Percentiles rank a stretch among this genome's conserved stretches.
Conservation (phyloP, 1,140 invertebrate genomes). For the Globodera rostochiensis region DNA sequence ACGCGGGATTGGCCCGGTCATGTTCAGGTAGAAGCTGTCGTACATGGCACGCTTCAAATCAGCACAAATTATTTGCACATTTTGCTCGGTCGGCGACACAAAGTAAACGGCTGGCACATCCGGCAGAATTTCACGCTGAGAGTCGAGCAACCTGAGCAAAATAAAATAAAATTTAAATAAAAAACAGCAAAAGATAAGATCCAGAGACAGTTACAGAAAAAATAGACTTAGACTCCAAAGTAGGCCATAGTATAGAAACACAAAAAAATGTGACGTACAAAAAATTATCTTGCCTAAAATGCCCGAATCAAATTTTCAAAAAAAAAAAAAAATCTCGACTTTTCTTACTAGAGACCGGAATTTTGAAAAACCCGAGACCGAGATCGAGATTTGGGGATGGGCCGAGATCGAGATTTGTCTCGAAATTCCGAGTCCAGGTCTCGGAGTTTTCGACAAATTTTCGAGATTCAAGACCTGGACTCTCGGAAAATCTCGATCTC, state of each 20-base stretch:
- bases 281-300: neutral
- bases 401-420: no score
- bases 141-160: constrained; percentile 71
- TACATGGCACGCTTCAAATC: constrained; percentile 85
- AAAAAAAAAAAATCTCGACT: neutral
- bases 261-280: neutral
- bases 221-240: no score
- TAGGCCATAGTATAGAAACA: neutral
- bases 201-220: no score
- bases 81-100: constrained; percentile 94
- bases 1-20: constrained; percentile 91
- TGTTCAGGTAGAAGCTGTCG: constrained; percentile 94
- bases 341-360: constrained; percentile 16
- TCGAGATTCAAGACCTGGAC: no score
- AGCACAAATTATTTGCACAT: constrained; percentile 82
- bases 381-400: neutral
- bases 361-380: constrained; percentile 7
- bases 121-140: constrained; percentile 89
- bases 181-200: neutral
- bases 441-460: no score
- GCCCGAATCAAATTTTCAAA: neutral
- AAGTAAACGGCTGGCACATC: constrained; percentile 99
- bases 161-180: constrained; percentile 24
- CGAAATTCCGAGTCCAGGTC: neutral
- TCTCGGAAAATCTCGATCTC: neutral